A percentile compares a stretch with the other conserved stretches of the same genome.
phyloP scores from a whole-genome alignment of 2,797 vertebrate genomes.

The Dipus sagitta region DNA sequence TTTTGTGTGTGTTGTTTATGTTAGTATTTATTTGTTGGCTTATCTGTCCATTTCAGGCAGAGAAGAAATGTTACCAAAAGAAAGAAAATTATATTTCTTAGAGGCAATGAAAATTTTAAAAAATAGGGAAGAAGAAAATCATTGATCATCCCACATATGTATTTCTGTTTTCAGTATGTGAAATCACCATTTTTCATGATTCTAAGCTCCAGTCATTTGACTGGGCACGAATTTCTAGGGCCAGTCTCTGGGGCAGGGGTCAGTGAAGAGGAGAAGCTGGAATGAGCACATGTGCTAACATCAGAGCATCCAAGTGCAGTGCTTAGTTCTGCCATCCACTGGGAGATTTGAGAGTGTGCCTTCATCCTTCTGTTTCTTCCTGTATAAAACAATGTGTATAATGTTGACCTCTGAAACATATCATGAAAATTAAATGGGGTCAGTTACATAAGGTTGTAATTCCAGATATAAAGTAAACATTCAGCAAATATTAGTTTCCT shows the following conservation, averaged over 20 bases:
- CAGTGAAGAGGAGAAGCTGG: neutral
- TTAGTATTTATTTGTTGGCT: neutral
- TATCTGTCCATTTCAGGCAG: neutral
- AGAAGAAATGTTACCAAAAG: neutral
- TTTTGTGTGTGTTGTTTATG: too few relatives aligned
- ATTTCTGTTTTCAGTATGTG: neutral
- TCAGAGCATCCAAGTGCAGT: neutral
- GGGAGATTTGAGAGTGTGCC: neutral
- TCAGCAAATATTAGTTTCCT: conserved; percentile 12
- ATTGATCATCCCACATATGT: neutral
- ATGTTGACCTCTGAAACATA: neutral
- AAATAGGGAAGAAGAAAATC: neutral
- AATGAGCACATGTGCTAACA: neutral
- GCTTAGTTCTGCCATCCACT: neutral
- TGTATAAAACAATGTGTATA: neutral
- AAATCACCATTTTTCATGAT: neutral
- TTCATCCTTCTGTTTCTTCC: neutral
- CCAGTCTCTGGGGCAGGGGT: neutral
- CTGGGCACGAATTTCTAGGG: neutral
- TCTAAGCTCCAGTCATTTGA: neutral
- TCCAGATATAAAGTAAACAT: conserved; percentile 25
- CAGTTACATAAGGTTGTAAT: neutral
- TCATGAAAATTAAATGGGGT: conserved; percentile 13
- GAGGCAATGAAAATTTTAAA: neutral
- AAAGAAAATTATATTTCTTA: neutral